These are phyloP conservation scores for Oryzias sinensis DNA, from an alignment of 2,797 vertebrate genomes.

Conservation along the genomic window DNA sequence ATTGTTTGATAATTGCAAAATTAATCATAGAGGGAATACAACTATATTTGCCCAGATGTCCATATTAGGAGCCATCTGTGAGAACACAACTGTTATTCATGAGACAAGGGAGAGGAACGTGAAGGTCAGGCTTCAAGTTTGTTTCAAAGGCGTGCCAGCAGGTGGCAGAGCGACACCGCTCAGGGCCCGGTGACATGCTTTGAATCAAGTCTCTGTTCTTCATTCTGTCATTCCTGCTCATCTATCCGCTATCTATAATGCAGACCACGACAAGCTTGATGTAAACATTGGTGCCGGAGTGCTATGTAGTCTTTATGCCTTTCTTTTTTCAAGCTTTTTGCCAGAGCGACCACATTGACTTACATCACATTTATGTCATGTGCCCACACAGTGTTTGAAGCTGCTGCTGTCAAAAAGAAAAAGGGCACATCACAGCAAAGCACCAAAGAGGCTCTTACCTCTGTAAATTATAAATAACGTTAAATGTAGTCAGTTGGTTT, in stretches of 20 bases:
- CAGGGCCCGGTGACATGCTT: conserved; percentile 1
- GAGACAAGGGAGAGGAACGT: conserved; percentile 67
- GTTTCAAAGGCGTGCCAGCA: conserved; percentile 48
- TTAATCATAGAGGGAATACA: conserved; percentile 60
- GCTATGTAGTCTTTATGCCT: conserved; percentile 29
- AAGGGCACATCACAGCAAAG: conserved; percentile 34
- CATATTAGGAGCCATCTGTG: conserved; percentile 73
- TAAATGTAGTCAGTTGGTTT: conserved; percentile 54
- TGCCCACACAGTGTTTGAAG: conserved; percentile 31
- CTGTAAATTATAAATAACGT: conserved; percentile 62
- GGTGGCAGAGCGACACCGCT: conserved; percentile 58
- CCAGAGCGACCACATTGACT: conserved; percentile 40
- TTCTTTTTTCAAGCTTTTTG: conserved; percentile 37
- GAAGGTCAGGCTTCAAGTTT: conserved; percentile 63
- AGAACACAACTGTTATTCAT: conserved; percentile 63
- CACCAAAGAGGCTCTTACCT: conserved; percentile 49
- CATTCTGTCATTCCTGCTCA: conserved; percentile 13
- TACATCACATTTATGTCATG: conserved; percentile 25
- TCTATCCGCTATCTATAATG: conserved; percentile 36
- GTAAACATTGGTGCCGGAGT: conserved; percentile 39
- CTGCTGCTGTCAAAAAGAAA: conserved; percentile 42
- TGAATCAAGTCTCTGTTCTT: conserved; percentile 23
- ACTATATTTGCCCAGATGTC: conserved; percentile 72
- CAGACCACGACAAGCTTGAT: conserved; percentile 36
- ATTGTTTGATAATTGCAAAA: conserved; percentile 61